Conservation (phyloP, 2,888 invertebrate genomes). For the Erebia aethiops region DNA sequence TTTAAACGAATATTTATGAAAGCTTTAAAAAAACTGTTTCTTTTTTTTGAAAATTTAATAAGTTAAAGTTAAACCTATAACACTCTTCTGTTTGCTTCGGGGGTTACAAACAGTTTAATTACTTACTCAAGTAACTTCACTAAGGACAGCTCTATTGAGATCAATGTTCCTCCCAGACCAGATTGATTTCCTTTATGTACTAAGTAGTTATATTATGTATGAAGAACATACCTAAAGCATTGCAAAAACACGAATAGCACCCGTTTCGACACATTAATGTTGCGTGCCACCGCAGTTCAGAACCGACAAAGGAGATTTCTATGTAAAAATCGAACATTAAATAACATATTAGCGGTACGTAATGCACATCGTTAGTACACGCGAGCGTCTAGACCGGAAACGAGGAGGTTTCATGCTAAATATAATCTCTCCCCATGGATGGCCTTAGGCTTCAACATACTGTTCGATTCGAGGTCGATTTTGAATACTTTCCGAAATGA, state of each 20-base stretch:
- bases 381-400: conserved; percentile 70
- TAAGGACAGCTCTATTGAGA: conserved; percentile 3
- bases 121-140: background rate
- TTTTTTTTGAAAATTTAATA: too few species aligned
- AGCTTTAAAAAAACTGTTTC: too few species aligned
- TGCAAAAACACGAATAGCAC: conserved; percentile 23
- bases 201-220: too few species aligned
- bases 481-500: conserved; percentile 8
- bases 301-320: conserved; percentile 42
- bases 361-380: conserved; percentile 63
- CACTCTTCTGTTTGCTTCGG: too few species aligned
- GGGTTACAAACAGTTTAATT: too few species aligned
- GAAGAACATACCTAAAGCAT: background rate
- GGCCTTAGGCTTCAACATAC: conserved; percentile 26
- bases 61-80: too few species aligned
- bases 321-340: conserved; percentile 33
- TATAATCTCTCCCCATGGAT: conserved; percentile 28
- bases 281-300: conserved; percentile 48
- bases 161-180: background rate
- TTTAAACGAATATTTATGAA: too few species aligned
- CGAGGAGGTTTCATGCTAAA: conserved; percentile 40
- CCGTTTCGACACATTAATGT: conserved; percentile 52
- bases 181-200: background rate
- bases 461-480: background rate
- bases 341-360: conserved; percentile 55